Evolutionary conservation across 2,797 vertebrate species (phyloP).

Genomic region (Falco concolor): DNA sequence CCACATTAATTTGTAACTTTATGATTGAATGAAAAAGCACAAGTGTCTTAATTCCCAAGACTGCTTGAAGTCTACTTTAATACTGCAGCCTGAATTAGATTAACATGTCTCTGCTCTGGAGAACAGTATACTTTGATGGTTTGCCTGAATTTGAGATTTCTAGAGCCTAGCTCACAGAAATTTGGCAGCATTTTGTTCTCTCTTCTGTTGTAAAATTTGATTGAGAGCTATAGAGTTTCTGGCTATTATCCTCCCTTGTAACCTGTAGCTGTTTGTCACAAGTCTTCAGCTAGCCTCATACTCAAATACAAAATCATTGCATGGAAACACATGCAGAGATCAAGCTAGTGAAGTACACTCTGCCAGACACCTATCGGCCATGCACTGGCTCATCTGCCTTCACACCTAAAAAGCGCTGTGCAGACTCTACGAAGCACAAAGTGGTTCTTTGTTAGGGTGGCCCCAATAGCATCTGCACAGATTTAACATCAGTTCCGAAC

Average conservation of each 20-base stretch:
- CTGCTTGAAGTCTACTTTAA: not conserved
- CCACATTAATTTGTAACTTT: not conserved
- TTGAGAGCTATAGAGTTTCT: not conserved
- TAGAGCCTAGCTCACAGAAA: not conserved
- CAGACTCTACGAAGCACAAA: not conserved
- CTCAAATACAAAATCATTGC: not conserved
- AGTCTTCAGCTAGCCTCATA: not conserved
- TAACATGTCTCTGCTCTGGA: not conserved
- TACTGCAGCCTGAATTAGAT: not conserved
- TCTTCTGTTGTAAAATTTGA: not conserved
- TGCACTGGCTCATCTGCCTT: not conserved
- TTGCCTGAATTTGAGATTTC: not conserved
- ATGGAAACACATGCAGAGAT: not conserved
- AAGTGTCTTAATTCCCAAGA: not conserved
- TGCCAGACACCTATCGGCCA: not conserved
- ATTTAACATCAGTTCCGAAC: not conserved
- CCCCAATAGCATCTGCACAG: not conserved
- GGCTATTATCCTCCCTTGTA: not conserved
- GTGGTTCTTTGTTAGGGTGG: not conserved
- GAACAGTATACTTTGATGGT: not conserved
- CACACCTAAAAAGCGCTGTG: accelerated
- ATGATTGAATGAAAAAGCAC: not conserved
- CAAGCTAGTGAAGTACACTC: not conserved
- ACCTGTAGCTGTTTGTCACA: not conserved
- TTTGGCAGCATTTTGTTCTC: not conserved